phyloP scores from a whole-genome alignment of 53 echinoderm and acorn worm genomes.

The Echinarachnius parma region DNA sequence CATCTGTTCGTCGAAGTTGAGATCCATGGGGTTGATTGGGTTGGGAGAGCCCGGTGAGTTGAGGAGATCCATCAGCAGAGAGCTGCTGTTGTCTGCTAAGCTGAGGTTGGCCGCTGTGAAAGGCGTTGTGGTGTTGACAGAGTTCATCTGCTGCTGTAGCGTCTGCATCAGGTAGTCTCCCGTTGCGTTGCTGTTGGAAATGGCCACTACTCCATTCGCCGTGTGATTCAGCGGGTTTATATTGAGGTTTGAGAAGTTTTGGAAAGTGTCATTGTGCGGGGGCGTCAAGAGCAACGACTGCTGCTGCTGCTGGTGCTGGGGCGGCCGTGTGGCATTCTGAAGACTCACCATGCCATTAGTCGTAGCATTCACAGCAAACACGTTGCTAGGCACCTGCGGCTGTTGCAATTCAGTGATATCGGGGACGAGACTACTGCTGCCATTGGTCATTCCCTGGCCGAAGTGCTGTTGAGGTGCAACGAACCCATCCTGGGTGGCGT shows the following conservation, averaged over 20 bases:
- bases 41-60: slow-evolving; percentile 57
- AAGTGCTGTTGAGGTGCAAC: slow-evolving; percentile 3
- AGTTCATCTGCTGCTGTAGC: slow-evolving; percentile 52
- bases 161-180: slow-evolving; percentile 34
- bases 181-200: slow-evolving; percentile 20
- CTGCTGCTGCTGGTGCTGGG: slow-evolving; percentile 37
- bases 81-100: slow-evolving; percentile 56
- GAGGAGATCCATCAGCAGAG: slow-evolving; percentile 80
- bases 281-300: slow-evolving; percentile 27
- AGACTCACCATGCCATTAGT: slow-evolving; percentile 95
- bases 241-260: slow-evolving; percentile 71
- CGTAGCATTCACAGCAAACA: slow-evolving; percentile 84
- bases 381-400: slow-evolving; percentile 47
- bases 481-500: slow-evolving; percentile 51
- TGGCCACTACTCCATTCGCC: slow-evolving; percentile 25
- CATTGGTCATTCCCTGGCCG: slow-evolving; percentile 24
- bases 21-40: slow-evolving; percentile 68
- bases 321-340: slow-evolving; percentile 95
- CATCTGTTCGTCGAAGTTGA: slow-evolving; percentile 84
- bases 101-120: slow-evolving; percentile 30
- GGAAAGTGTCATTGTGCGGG: slow-evolving; percentile 31
- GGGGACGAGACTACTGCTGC: slow-evolving; percentile 12
- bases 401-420: slow-evolving; percentile 27
- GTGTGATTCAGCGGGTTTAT: slow-evolving; percentile 47
- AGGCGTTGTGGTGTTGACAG: slow-evolving; percentile 25